These are phyloP conservation scores for Timandra comae DNA, from an alignment of 2,888 invertebrate species.

Conservation along the genomic window DNA sequence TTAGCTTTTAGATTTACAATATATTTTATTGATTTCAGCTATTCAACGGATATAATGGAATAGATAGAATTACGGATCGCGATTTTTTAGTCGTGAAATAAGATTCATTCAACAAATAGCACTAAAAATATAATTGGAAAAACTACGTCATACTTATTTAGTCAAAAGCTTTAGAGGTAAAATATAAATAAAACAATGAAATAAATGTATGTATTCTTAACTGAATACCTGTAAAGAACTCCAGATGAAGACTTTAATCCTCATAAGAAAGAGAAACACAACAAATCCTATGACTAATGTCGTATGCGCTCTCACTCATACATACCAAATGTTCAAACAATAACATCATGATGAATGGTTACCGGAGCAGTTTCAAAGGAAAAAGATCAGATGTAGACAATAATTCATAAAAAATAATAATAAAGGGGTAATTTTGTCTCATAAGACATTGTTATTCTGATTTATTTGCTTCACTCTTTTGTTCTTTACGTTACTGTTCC, in stretches of 20 bases:
- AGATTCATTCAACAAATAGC: no score
- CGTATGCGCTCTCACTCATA: slow-evolving; percentile 30
- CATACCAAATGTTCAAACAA: slow-evolving; percentile 48
- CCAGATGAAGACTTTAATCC: slow-evolving; percentile 47
- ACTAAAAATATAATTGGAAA: no score
- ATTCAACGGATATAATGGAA: no score
- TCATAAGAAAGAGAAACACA: slow-evolving; percentile 52
- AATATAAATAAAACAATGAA: no score
- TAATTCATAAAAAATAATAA: slow-evolving; percentile 68
- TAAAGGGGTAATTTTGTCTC: slow-evolving; percentile 49
- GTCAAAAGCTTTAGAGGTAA: no score
- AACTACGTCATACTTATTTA: no score
- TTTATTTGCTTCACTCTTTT: slow-evolving; percentile 41
- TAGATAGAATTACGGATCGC: no score
- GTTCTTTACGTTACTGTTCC: slow-evolving; percentile 17
- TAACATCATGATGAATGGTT: slow-evolving; percentile 63
- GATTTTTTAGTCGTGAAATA: no score
- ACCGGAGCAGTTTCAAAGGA: slow-evolving; percentile 53
- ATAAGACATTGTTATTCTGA: slow-evolving; percentile 47
- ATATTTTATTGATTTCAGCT: no score
- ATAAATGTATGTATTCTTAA: no score
- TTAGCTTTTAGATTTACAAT: no score
- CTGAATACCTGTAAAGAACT: no score
- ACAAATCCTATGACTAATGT: slow-evolving; percentile 57
- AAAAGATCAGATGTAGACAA: slow-evolving; percentile 57